These are phyloP conservation scores for Sminthopsis crassicaudata DNA, from an alignment of 2,113 vertebrate species.

Conservation along the genomic window DNA sequence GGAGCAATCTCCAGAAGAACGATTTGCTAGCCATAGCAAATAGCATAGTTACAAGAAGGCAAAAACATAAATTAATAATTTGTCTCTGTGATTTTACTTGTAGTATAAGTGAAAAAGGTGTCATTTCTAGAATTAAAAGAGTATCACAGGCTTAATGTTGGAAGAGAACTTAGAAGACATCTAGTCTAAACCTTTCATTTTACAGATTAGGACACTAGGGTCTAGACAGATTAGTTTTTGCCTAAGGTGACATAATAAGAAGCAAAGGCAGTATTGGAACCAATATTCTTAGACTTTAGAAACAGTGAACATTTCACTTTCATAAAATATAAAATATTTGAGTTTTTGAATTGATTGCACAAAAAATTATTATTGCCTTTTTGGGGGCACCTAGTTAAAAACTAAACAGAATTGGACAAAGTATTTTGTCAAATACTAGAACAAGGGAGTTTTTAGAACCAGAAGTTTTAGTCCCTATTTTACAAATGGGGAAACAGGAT, in stretches of 20 bases:
- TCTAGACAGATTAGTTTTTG: neutral
- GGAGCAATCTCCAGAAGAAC: neutral
- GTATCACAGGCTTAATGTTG: neutral
- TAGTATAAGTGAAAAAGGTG: neutral
- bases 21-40: neutral
- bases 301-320: neutral
- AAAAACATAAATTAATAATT: neutral
- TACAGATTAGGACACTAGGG: too few species aligned
- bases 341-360: conserved; percentile 34
- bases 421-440: neutral
- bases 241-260: neutral
- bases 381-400: neutral
- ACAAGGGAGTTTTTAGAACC: neutral
- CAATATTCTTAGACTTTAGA: neutral
- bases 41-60: neutral
- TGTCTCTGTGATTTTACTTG: neutral
- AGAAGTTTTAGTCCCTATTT: neutral
- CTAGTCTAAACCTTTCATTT: too few species aligned
- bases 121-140: neutral
- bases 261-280: neutral
- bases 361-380: conserved; percentile 46
- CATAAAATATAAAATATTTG: neutral
- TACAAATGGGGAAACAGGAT: neutral
- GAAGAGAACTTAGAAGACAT: neutral
- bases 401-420: neutral